Base-by-base conservation (phyloP, 2,888 invertebrate species). In the Ichneumon xanthorius region DNA sequence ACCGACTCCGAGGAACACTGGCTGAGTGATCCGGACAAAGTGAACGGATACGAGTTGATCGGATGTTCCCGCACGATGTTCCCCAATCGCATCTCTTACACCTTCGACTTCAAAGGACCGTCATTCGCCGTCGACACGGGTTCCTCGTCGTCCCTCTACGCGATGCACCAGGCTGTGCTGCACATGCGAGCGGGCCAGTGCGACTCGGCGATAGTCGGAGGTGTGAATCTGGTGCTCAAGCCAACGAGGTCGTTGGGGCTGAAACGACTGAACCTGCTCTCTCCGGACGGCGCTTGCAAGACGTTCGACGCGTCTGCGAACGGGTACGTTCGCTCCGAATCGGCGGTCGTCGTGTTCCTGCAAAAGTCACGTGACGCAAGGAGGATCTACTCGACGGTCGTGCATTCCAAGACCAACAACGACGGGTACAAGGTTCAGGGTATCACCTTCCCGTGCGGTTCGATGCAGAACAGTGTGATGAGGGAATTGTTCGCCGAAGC, bases 21-120 rank as follows among this genome's bases (percentile, higher is more conserved):
- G 97, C 96, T 97, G 33, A 94, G 94, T 72, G 97, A 98, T 94
- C 97, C 98, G 19, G 99, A 99, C 92, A 96, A 97, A 91, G 96
- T 98, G 58, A 97, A 97, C 92, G 97, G 97, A 90, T 99, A 99
- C 94, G 97, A 97, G 83, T 95, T 99, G 92, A 98, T 98, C 1
- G 99, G 99, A 67, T 99, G 99, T 94, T 97, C 97, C 89, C 96
- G 98, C 77, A 98, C 99, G 84, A 99, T 99, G 99, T 99, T 99
- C 94, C 97, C 99, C 86, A 99, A 99, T 95, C 96, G 99, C 91
- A 96, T 99, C 86, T 99, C 99, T 0, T 99, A 97, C 95, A 97
- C 98, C 72, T 99, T 99, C 94, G 99, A 99, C 94, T 97, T 99
- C 88, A 97, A 96, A 93, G 99, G 99, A 1, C 99, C 99, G 7